phyloP scores from a whole-genome alignment of 2,113 vertebrate genomes.

The Cichladusa arquata region DNA sequence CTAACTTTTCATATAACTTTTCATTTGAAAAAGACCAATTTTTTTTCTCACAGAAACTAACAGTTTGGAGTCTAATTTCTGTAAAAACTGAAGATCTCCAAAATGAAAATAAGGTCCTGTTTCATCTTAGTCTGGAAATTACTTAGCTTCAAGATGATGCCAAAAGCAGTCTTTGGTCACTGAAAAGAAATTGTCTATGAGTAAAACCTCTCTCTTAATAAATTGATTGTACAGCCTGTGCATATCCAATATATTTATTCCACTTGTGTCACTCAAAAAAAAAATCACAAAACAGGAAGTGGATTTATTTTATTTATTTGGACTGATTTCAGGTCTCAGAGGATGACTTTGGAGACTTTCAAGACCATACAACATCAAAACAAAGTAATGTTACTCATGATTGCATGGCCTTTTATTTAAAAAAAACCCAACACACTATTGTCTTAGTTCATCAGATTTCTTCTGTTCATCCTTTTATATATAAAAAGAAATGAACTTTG shows the following conservation, averaged over 20 bases:
- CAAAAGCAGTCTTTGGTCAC: background rate
- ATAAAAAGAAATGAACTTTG: background rate
- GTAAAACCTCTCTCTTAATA: background rate
- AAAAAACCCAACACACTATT: background rate
- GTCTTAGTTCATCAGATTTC: background rate
- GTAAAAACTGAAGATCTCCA: background rate
- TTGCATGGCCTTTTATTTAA: background rate
- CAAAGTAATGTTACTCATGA: background rate
- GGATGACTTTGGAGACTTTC: background rate
- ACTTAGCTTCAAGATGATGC: background rate
- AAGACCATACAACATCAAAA: background rate
- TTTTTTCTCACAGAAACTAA: background rate
- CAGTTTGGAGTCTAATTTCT: background rate
- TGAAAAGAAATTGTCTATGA: background rate
- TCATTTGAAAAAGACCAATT: background rate
- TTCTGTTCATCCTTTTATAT: background rate
- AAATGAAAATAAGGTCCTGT: background rate
- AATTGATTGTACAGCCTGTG: background rate
- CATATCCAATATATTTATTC: background rate
- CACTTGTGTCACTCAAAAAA: background rate
- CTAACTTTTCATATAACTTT: background rate
- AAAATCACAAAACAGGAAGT: background rate
- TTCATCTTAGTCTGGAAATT: background rate
- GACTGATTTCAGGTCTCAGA: background rate
- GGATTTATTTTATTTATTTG: background rate